Evolutionary conservation across 2,888 invertebrate species (phyloP).

Genomic region (Macaria liturata): DNA sequence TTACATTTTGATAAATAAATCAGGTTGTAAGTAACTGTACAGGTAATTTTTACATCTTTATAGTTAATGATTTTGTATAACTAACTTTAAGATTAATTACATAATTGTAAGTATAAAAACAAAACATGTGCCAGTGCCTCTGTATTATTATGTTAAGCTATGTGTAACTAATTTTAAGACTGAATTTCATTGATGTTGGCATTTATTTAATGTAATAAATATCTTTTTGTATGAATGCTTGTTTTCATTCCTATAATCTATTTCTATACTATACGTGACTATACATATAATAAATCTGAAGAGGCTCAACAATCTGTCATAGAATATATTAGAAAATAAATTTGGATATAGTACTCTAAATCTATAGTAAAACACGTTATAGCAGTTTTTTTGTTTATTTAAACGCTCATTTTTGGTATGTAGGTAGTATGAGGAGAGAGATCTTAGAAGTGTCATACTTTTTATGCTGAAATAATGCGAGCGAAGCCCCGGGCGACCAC

Average conservation of each 20-base stretch:
- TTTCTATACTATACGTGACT: too few species aligned
- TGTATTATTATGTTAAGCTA: slow-evolving; percentile 65
- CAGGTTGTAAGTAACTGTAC: slow-evolving; percentile 50
- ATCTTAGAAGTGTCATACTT: too few species aligned
- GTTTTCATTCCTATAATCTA: neutral
- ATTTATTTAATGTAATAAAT: slow-evolving; percentile 72
- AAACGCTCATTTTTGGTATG: too few species aligned
- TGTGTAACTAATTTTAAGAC: slow-evolving; percentile 71
- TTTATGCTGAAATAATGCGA: too few species aligned
- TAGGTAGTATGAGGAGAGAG: too few species aligned
- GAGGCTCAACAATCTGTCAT: too few species aligned
- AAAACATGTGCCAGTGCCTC: slow-evolving; percentile 77
- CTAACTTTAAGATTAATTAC: slow-evolving; percentile 40
- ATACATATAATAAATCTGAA: too few species aligned
- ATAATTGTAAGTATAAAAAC: slow-evolving; percentile 40
- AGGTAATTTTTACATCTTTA: slow-evolving; percentile 41
- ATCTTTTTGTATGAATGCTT: slow-evolving; percentile 49
- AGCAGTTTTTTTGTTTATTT: too few species aligned
- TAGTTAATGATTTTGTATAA: slow-evolving; percentile 30
- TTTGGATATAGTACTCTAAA: too few species aligned
- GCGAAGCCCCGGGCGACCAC: too few species aligned
- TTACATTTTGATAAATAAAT: slow-evolving; percentile 10
- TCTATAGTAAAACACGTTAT: too few species aligned
- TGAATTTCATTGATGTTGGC: slow-evolving; percentile 71
- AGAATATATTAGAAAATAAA: too few species aligned